Evolutionary conservation across 2,113 vertebrate genomes (phyloP).

Genomic region (Edolisoma coerulescens): DNA sequence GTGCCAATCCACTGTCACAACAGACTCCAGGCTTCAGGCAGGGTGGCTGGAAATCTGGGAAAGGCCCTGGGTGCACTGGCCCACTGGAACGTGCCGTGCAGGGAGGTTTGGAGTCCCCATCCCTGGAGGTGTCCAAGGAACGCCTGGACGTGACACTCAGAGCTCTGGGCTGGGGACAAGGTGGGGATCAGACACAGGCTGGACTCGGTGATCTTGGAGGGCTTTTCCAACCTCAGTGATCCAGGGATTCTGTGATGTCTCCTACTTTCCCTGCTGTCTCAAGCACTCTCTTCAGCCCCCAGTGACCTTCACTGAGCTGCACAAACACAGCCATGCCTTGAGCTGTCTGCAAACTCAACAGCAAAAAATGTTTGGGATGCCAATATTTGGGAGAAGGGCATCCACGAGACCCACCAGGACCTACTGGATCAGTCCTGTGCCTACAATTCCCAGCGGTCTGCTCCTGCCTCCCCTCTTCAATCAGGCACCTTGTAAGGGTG

Average conservation of each 20-base stretch:
- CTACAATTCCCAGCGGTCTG: background rate
- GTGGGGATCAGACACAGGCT: background rate
- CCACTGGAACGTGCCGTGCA: background rate
- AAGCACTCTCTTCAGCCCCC: background rate
- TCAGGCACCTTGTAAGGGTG: constrained; percentile 8
- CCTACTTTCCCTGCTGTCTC: background rate
- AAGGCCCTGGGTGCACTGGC: background rate
- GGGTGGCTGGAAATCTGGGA: background rate
- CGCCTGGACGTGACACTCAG: rapidly evolving
- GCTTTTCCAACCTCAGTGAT: background rate
- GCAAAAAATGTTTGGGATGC: background rate
- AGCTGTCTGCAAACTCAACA: background rate
- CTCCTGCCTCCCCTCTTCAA: background rate
- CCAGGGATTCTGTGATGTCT: background rate
- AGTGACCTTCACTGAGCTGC: rapidly evolving
- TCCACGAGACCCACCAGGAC: background rate
- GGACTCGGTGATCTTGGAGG: background rate
- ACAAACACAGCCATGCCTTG: background rate
- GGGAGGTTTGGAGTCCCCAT: background rate
- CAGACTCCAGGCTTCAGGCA: background rate
- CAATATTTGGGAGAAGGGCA: rapidly evolving
- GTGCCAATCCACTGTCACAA: background rate
- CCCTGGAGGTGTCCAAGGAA: background rate
- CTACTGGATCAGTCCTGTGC: background rate
- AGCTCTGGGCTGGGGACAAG: background rate